Evolutionary conservation across 2,888 invertebrate genomes (phyloP).

Genomic region (Brachyptera risi): DNA sequence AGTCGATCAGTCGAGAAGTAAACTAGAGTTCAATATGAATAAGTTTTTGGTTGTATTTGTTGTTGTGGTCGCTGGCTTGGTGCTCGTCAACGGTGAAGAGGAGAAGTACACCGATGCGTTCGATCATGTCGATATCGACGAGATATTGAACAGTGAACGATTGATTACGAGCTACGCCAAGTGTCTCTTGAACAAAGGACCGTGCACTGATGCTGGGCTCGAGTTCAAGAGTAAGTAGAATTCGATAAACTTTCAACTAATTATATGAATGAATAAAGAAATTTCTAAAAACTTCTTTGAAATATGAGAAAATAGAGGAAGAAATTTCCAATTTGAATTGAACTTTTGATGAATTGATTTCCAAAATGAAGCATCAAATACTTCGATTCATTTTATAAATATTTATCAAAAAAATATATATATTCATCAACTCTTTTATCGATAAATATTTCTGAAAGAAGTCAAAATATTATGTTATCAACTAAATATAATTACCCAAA

Average conservation of each 20-base stretch:
- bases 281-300: too few species aligned
- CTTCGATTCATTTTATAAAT: too few species aligned
- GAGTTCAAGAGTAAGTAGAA: conserved; percentile 66
- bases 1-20: too few species aligned
- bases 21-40: too few species aligned
- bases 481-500: too few species aligned
- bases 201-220: conserved; percentile 68
- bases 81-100: neutral
- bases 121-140: conserved; percentile 66
- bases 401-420: too few species aligned
- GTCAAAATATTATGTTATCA: too few species aligned
- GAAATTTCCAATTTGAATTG: neutral
- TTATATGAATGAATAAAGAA: too few species aligned
- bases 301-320: neutral
- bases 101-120: conserved; percentile 53
- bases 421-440: too few species aligned
- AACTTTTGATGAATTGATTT: neutral
- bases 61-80: neutral
- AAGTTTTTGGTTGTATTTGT: too few species aligned
- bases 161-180: conserved; percentile 67
- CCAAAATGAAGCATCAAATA: too few species aligned
- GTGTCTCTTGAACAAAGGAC: conserved; percentile 61
- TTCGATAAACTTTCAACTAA: neutral
- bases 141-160: conserved; percentile 62
- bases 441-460: too few species aligned